Evolutionary conservation across 1,140 invertebrate species (phyloP), one percentile per base, ranked within the genome.

Genomic region (Drosophila takahashii): DNA sequence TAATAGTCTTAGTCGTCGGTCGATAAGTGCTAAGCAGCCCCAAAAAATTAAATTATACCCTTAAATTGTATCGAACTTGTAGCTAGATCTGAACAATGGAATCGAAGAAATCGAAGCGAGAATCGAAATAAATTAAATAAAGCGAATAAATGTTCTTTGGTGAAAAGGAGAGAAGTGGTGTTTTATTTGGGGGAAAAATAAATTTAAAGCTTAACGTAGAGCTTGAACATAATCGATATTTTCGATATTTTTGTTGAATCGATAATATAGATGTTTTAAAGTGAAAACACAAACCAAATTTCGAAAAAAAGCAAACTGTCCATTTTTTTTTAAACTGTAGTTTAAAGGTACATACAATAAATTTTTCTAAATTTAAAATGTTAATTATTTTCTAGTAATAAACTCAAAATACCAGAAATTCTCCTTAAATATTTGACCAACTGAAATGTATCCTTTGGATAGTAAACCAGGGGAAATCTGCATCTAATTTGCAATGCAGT

Each of bases 1-100:
- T 86, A 86, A 86, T 86, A 86, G 83, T 76, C 51, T 83, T 86
- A 86, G 83, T 77, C 62, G 66, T 60, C 58, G 45, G 59, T 66
- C 70, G 59, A 87, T 64, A 77, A 77, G 57, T 60, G 51, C 44
- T 79, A 70, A 83, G 80, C 80, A 79, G 56, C 41, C 58, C 52
- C 6, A 41, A 50, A 50, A n/a, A 22, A 27, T 16, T 13, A 22
- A 22, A 41, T 34, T 4, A 36, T 16, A 34, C 59, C 48, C 18
- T 50, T 48, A 53, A 75, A 65, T 61, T 73, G 81, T 70, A 73
- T 70, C 66, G 74, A 79, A 78, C 50, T 71, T 76, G 73, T 81
- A 72, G 75, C 65, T 79, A 65, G 79, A 83, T 47, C 61, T 74
- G 58, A 77, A 80, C 77, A 65, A 80, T 84, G 61, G 48, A 78